Evolutionary conservation across 1,140 invertebrate genomes (phyloP).

Genomic region (Pogonognathellus flavescens): DNA sequence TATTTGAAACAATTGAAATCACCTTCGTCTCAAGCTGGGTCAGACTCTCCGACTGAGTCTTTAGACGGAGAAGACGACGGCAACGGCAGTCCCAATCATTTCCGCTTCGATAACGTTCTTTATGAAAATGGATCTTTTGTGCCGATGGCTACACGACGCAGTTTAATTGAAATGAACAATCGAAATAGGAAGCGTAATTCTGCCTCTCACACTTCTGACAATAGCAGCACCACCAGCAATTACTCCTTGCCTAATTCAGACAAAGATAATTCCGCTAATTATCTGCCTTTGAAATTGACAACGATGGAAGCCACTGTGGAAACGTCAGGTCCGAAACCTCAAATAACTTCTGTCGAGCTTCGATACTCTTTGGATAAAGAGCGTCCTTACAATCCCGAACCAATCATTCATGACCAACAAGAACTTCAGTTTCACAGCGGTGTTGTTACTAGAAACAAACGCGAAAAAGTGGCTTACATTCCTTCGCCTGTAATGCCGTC

Average conservation of each 20-base stretch:
- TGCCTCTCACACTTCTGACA: conserved; percentile 56
- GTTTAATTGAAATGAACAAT: conserved; percentile 67
- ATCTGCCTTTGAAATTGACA: conserved; percentile 38
- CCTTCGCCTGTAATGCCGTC: conserved; percentile 58
- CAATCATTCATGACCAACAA: conserved; percentile 36
- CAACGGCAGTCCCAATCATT: conserved; percentile 31
- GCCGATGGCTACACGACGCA: conserved; percentile 63
- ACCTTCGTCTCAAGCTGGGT: conserved; percentile 35
- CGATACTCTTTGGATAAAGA: conserved; percentile 56
- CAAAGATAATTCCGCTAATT: conserved; percentile 28
- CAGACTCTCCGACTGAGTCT: conserved; percentile 39
- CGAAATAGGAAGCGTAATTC: conserved; percentile 55
- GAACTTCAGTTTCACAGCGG: conserved; percentile 15
- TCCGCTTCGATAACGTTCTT: conserved; percentile 61
- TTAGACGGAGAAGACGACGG: conserved; percentile 28
- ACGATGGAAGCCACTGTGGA: conserved; percentile 60
- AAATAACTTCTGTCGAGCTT: conserved; percentile 63
- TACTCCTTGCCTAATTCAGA: conserved; percentile 65
- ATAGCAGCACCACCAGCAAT: conserved; percentile 63
- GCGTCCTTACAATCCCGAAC: conserved; percentile 35
- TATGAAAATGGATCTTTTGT: conserved; percentile 66
- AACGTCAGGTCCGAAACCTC: conserved; percentile 54
- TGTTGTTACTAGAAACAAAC: conserved; percentile 11
- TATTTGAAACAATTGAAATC: conserved; percentile 65
- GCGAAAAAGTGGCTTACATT: conserved; percentile 27